Conservation (phyloP, 2,888 invertebrate genomes). For the Lasioglossum villosulum region DNA sequence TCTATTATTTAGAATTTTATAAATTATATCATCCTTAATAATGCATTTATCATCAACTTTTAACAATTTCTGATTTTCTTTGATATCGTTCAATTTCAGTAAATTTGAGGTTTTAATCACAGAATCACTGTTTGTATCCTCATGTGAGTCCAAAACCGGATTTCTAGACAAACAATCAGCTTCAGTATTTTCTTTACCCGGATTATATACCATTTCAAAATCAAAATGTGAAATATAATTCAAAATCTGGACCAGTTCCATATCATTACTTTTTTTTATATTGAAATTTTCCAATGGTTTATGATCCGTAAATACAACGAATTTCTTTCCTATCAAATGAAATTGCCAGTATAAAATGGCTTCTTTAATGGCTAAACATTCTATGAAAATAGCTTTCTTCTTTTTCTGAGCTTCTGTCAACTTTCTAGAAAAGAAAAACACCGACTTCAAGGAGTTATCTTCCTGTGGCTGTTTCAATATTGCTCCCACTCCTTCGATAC, state of each 20-base stretch:
- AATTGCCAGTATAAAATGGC: conserved; percentile 8
- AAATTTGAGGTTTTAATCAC: conserved; percentile 1
- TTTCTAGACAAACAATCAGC: conserved; percentile 17
- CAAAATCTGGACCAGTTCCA: neutral
- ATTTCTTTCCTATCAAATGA: neutral
- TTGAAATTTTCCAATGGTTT: conserved; percentile 20
- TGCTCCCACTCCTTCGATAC: conserved; percentile 42
- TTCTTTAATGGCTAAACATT: conserved; percentile 19
- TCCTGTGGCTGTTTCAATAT: conserved; percentile 4
- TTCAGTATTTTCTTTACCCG: conserved; percentile 13
- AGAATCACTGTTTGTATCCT: neutral
- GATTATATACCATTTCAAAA: conserved; percentile 8
- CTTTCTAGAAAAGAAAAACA: conserved; percentile 3
- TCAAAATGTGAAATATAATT: conserved; percentile 14
- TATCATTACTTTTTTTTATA: neutral
- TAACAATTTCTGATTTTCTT: too few species aligned
- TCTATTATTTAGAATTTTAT: neutral
- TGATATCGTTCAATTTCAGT: neutral
- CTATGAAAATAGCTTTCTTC: conserved; percentile 15
- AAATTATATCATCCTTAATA: too few species aligned
- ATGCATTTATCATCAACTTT: too few species aligned
- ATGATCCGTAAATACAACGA: neutral
- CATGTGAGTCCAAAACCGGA: conserved; percentile 1
- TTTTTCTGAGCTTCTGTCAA: neutral
- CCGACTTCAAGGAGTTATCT: neutral